Evolutionary conservation across 2,113 vertebrate species (phyloP).

Genomic region (Synchiropus splendidus): DNA sequence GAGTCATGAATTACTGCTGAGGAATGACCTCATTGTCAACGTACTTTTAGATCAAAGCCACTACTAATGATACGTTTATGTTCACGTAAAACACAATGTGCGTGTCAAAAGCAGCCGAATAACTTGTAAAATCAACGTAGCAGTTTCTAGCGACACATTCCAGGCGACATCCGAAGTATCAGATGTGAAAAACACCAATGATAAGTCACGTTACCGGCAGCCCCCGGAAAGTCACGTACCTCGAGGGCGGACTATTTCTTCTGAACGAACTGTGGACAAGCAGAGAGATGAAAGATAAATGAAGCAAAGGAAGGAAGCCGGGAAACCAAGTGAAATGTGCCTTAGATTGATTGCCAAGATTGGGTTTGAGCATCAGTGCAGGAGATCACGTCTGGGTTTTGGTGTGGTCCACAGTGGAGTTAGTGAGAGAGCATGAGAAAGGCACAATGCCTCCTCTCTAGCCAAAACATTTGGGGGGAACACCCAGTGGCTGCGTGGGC

Average conservation of each 20-base stretch:
- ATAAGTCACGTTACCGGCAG: constrained; percentile 2
- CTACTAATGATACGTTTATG: no score
- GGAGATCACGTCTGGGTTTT: constrained; percentile 15
- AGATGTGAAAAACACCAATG: no score
- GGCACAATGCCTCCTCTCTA: constrained; percentile 39
- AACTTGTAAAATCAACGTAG: no score
- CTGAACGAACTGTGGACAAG: constrained; percentile 26
- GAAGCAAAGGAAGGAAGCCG: constrained; percentile 10
- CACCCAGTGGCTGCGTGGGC: constrained; percentile 23
- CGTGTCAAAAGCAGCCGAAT: no score
- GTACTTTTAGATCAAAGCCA: no score
- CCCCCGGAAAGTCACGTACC: constrained; percentile 39
- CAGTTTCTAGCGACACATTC: no score
- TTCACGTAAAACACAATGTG: no score
- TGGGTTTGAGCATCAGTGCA: constrained; percentile 1
- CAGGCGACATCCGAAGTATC: no score
- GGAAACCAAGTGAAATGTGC: constrained; percentile 11
- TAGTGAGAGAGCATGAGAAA: constrained; percentile 1
- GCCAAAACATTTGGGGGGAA: constrained; percentile 59
- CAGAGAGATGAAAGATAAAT: constrained; percentile 40
- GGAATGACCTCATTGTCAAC: no score
- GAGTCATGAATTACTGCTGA: no score
- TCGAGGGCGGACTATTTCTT: constrained; percentile 28
- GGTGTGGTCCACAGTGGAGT: constrained; percentile 21
- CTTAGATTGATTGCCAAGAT: neutral